Evolutionary conservation across 2,888 invertebrate species (phyloP).

Genomic region (Chloroclysta siterata): DNA sequence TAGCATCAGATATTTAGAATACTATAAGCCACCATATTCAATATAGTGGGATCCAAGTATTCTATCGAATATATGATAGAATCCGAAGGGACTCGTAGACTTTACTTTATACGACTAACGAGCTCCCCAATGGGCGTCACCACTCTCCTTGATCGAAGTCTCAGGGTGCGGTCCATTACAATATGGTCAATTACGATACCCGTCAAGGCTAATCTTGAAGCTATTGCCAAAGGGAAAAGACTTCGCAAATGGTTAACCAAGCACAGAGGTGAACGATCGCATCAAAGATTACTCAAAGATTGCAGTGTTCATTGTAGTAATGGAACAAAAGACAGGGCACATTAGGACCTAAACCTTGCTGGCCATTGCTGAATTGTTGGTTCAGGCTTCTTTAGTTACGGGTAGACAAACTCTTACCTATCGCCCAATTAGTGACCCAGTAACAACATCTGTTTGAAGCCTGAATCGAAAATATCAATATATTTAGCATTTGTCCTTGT

Average conservation of each 20-base stretch:
- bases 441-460: too few relatives aligned
- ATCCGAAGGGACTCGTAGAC: slow-evolving; percentile 29
- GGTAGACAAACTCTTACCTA: too few relatives aligned
- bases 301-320: background rate
- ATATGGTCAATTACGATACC: too few relatives aligned
- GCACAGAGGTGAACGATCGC: slow-evolving; percentile 17
- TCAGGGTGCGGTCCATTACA: slow-evolving; percentile 42
- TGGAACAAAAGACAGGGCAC: background rate
- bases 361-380: too few relatives aligned
- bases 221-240: slow-evolving; percentile 28
- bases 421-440: too few relatives aligned
- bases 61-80: background rate
- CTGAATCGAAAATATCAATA: too few relatives aligned
- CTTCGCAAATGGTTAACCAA: slow-evolving; percentile 5
- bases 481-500: too few relatives aligned
- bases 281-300: background rate
- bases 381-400: too few relatives aligned
- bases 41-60: background rate
- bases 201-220: slow-evolving; percentile 37
- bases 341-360: too few relatives aligned
- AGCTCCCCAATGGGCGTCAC: slow-evolving; percentile 47
- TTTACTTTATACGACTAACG: slow-evolving; percentile 36
- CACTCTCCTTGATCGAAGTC: slow-evolving; percentile 37
- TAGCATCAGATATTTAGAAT: too few relatives aligned
- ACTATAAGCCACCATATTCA: too few relatives aligned